Evolutionary conservation across 2,797 vertebrate species (phyloP), one percentile per base, ranked within the genome.

Genomic region (Rhinatrema bivittatum): DNA sequence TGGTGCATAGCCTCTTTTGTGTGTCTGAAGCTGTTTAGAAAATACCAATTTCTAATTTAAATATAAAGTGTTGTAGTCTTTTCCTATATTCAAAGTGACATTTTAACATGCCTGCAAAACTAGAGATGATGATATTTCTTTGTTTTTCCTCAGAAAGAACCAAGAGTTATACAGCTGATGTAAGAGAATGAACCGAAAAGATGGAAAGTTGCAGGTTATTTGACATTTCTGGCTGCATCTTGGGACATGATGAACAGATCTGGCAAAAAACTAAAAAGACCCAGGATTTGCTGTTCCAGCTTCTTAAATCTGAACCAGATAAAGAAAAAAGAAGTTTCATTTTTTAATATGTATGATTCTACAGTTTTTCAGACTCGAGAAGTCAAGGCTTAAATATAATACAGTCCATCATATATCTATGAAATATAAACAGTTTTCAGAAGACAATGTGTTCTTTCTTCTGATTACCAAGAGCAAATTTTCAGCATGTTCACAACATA

Each of bases 121-220:
- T 1, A 23, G 3, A 42, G 26, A 39, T 23, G 26, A 39, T 23
- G 32, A 31, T 13, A 14, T 19, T 20, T 35, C 25, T 58, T 62
- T 62, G n/a, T 60, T 4, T 60, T 52, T 56, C 37, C 39, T 21
- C 66, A 77, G 78, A 62, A 50, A 48, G 50, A 57, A 53, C n/a
- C 67, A 46, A 29, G 62, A 30, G 50, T n/a, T n/a, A n/a, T n/a
- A n/a, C n/a, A n/a, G n/a, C n/a, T n/a, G n/a, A n/a, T n/a, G n/a
- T n/a, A n/a, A 47, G 22, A 9, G 40, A 53, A 59, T 17, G 49
- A 58, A 46, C 39, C 56, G 59, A 51, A 58, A 62, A 4, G 10
- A 65, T 33, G 39, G 29, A 39, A 49, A 53, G 44, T 9, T 24
- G 4, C 9, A 45, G 24, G 8, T 37, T 53, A 40, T 51, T 42